Base-by-base conservation (phyloP, 2,797 vertebrate genomes). In the Peromyscus aztecus region DNA sequence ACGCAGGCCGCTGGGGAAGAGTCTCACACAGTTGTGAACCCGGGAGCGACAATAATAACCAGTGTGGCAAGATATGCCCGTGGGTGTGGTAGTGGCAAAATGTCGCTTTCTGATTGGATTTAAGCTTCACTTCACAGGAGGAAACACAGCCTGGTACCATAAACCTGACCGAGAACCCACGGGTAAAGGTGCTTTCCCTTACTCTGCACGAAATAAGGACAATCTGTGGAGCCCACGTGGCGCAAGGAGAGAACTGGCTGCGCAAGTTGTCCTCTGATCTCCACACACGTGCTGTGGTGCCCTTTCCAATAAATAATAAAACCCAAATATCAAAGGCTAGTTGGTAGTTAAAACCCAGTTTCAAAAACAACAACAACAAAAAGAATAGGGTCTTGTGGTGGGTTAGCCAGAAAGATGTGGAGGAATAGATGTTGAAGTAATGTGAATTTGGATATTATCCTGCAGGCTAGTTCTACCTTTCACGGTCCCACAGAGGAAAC, bases 361-460 rank as follows among this genome's bases (percentile, higher is more conserved):
- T 24, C 4, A 23, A 40, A 75, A 73, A 40, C 2, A 23, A n/a
- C n/a, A n/a, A n/a, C n/a, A n/a, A 7, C 0, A 65, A 37, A 12
- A 27, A 1, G 78, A 85, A 46, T 3, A n/a, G 37, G 3, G 17
- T 2, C 49, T 21, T 1, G 0, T 34, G 31, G 21, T 8, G 43
- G 49, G 24, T 52, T 4, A 5, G 24, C 37, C 40, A n/a, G 52
- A 85, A 37, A 57, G 55, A 75, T 24, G 46, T 14, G 34, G 31
- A 34, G 19, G 16, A 27, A 24, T 31, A 13, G 19, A 57, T 0
- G 16, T 10, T n/a, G 49, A 43, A 12, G 7, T 12, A 49, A 19
- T 23, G 24, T 55, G n/a, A 82, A 55, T 46, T 55, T 23, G 7
- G 65, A 40, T 71, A 19, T 37, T 65, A 40, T 57, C 57, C 43